Evolutionary conservation across 2,113 vertebrate genomes (phyloP).

Genomic region (Pholis gunnellus): DNA sequence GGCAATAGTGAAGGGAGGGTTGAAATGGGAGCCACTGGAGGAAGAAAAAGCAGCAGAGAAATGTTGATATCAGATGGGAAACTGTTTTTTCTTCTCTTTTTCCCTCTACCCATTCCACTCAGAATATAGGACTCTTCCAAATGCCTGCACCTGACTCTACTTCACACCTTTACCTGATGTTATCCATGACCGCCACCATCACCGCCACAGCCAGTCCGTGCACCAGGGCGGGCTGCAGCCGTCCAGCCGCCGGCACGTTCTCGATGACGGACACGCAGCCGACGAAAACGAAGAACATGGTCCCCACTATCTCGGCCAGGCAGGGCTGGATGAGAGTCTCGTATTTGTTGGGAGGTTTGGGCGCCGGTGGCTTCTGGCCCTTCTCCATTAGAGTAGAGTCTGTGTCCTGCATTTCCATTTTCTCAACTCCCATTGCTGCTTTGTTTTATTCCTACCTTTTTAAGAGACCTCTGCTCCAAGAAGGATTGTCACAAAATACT

Average conservation of each 20-base stretch:
- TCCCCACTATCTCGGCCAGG: slow-evolving; percentile 80
- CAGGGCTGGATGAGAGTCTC: slow-evolving; percentile 82
- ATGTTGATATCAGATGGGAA: background rate
- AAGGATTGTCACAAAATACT: background rate
- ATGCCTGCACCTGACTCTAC: background rate
- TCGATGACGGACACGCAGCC: slow-evolving; percentile 85
- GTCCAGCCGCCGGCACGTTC: slow-evolving; percentile 76
- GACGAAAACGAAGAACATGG: slow-evolving; percentile 84
- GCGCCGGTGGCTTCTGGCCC: background rate
- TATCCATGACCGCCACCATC: slow-evolving; percentile 81
- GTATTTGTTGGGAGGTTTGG: slow-evolving; percentile 54
- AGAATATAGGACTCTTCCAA: background rate
- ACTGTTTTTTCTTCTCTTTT: background rate
- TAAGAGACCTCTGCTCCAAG: background rate
- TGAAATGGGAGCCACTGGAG: slow-evolving; percentile 83
- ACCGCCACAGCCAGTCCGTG: slow-evolving; percentile 82
- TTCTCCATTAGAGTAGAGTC: slow-evolving; percentile 61
- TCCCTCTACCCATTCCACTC: background rate
- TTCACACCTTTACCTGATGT: slow-evolving; percentile 75
- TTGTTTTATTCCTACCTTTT: too few species aligned
- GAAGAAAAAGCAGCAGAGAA: background rate
- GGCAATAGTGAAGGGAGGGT: slow-evolving; percentile 84
- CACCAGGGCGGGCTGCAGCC: slow-evolving; percentile 82
- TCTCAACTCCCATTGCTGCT: slow-evolving; percentile 67
- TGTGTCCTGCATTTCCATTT: slow-evolving; percentile 71